A percentile compares a stretch with the other conserved stretches of the same genome.
These are phyloP conservation scores for Sylvilagus bachmani DNA, from an alignment of 2,113 vertebrate genomes.

Conservation along the genomic window DNA sequence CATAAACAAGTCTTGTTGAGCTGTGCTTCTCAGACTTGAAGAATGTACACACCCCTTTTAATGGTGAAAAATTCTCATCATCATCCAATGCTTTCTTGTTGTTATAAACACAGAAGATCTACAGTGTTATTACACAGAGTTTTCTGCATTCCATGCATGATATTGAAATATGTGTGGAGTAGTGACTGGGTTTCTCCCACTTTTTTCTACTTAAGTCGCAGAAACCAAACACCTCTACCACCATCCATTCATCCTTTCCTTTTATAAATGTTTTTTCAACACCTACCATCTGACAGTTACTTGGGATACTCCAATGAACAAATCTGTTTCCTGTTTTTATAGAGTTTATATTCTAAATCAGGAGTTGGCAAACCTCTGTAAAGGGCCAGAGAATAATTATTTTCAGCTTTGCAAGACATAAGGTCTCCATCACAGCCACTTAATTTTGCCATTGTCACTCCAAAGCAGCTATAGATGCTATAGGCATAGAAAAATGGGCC, in stretches of 20 bases:
- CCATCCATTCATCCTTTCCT: neutral
- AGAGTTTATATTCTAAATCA: neutral
- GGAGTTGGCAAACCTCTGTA: neutral
- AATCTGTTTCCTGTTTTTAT: neutral
- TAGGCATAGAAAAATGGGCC: neutral
- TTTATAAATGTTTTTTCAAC: neutral
- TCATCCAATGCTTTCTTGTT: neutral
- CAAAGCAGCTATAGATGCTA: neutral
- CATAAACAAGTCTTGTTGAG: neutral
- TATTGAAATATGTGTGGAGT: neutral
- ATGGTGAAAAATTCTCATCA: neutral
- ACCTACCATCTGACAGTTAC: neutral
- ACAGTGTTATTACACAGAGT: neutral
- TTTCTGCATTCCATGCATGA: neutral
- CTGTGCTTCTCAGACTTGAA: neutral
- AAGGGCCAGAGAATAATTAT: neutral
- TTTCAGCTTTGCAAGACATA: neutral
- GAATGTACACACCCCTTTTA: neutral
- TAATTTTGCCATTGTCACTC: fast-evolving
- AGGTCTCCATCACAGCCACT: neutral
- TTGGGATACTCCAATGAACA: neutral
- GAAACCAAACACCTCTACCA: neutral
- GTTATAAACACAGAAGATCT: neutral
- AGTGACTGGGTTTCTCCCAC: neutral
- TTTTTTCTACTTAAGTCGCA: neutral